Evolutionary conservation across 2,888 invertebrate genomes (phyloP).

Genomic region (Lasiommata megera): DNA sequence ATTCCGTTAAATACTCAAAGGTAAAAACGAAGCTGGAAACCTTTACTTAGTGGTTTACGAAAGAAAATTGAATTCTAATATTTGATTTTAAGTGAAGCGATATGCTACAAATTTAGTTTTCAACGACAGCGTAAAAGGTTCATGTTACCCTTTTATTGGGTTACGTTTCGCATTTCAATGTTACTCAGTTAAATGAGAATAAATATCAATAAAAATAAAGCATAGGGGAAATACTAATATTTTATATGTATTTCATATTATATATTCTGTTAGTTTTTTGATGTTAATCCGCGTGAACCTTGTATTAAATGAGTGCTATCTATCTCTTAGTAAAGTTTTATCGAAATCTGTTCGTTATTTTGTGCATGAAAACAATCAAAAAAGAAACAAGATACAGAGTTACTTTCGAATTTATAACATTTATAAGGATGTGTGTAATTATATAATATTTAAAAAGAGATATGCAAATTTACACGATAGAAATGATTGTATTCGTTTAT

Average conservation of each 20-base stretch:
- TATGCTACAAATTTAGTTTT: constrained; percentile 8
- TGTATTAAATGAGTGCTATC: no score
- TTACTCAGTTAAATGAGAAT: background rate
- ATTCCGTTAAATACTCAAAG: background rate
- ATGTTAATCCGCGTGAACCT: no score
- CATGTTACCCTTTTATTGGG: background rate
- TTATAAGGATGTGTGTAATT: no score
- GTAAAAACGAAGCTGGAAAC: constrained; percentile 26
- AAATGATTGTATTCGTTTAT: no score
- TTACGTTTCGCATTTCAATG: background rate
- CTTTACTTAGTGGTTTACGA: constrained; percentile 2
- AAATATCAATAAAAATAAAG: constrained; percentile 1
- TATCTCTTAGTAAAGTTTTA: no score
- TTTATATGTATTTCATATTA: no score
- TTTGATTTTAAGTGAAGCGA: constrained; percentile 8
- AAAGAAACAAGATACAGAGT: no score
- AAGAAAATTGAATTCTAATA: constrained; percentile 20
- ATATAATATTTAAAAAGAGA: no score
- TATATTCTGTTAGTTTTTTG: background rate
- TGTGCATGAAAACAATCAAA: no score
- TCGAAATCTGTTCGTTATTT: no score
- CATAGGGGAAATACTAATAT: background rate
- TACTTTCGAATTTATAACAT: no score
- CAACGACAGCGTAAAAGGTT: background rate
- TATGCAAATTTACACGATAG: no score